A percentile compares a stretch with the other conserved stretches of the same genome.
Evolutionary conservation across 2,113 vertebrate species (phyloP).

Genomic region (Nanorana parkeri): DNA sequence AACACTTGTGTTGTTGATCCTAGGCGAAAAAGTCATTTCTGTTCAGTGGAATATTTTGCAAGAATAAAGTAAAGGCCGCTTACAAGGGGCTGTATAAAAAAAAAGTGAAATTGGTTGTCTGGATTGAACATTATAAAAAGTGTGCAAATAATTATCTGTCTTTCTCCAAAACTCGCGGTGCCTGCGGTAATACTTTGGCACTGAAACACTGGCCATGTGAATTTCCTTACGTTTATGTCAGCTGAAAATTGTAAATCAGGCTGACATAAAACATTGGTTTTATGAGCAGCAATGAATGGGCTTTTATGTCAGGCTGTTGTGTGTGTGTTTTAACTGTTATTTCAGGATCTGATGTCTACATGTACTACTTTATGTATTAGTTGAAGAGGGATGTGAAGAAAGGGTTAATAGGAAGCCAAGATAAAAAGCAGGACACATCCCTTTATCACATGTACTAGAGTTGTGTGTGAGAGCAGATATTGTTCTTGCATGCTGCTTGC

Average conservation of each 20-base stretch:
- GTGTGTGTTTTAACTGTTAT: background rate
- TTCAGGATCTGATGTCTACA: no score
- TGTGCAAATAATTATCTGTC: slow-evolving; percentile 61
- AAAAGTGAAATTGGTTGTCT: background rate
- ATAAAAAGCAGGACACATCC: slow-evolving; percentile 30
- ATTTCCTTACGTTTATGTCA: slow-evolving; percentile 55
- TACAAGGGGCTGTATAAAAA: slow-evolving; percentile 59
- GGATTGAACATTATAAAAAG: slow-evolving; percentile 59
- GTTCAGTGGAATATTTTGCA: slow-evolving; percentile 67
- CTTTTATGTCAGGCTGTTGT: slow-evolving; percentile 31
- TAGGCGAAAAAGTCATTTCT: slow-evolving; percentile 73
- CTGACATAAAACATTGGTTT: slow-evolving; percentile 42
- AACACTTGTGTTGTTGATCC: slow-evolving; percentile 72
- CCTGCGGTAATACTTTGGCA: slow-evolving; percentile 60
- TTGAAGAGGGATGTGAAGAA: background rate
- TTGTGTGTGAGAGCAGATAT: slow-evolving; percentile 53
- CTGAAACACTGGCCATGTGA: slow-evolving; percentile 40
- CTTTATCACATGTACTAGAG: slow-evolving; percentile 42
- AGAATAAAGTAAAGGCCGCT: slow-evolving; percentile 63
- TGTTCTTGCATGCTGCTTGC: slow-evolving; percentile 61
- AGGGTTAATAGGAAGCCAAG: slow-evolving; percentile 33
- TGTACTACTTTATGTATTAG: no score
- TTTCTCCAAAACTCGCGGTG: slow-evolving; percentile 33
- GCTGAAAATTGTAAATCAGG: slow-evolving; percentile 52
- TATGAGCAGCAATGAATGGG: slow-evolving; percentile 40